Conservation (phyloP, 2,797 vertebrate genomes). For the Pangasius djambal region DNA sequence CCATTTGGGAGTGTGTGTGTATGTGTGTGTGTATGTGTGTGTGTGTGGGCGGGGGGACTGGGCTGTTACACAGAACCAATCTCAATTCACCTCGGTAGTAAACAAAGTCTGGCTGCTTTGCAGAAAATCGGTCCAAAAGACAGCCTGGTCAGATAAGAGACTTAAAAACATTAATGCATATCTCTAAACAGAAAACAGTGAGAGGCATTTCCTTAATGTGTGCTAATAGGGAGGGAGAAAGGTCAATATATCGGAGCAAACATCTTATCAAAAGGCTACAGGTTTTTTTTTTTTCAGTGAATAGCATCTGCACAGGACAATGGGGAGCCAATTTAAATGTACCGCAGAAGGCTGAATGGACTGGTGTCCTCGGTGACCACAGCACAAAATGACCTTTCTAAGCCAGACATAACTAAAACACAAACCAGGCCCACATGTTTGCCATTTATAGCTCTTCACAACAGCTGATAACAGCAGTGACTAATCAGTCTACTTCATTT, state of each 20-base stretch:
- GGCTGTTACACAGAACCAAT: neutral
- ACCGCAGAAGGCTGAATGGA: neutral
- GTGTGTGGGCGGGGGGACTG: no score
- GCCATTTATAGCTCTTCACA: neutral
- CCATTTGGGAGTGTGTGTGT: neutral
- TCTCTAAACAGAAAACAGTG: neutral
- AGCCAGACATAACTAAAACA: neutral
- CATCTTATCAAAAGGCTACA: constrained; percentile 62
- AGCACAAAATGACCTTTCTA: constrained; percentile 26
- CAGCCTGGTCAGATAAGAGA: neutral
- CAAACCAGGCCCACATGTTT: neutral
- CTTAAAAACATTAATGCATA: neutral
- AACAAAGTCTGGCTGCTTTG: neutral
- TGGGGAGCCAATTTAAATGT: constrained; percentile 5
- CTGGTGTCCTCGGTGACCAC: neutral
- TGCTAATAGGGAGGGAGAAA: constrained; percentile 58
- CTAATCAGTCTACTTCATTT: neutral
- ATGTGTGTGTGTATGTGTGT: no score
- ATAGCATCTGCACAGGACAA: constrained; percentile 49
- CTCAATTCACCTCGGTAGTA: neutral
- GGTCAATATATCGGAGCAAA: constrained; percentile 52
- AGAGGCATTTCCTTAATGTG: constrained; percentile 18
- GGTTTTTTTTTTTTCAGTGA: constrained; percentile 39
- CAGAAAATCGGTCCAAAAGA: neutral
- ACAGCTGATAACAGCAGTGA: no score